Evolutionary conservation across 2,113 vertebrate genomes (phyloP), one percentile per base, ranked within the genome.

Genomic region (Apus apus): DNA sequence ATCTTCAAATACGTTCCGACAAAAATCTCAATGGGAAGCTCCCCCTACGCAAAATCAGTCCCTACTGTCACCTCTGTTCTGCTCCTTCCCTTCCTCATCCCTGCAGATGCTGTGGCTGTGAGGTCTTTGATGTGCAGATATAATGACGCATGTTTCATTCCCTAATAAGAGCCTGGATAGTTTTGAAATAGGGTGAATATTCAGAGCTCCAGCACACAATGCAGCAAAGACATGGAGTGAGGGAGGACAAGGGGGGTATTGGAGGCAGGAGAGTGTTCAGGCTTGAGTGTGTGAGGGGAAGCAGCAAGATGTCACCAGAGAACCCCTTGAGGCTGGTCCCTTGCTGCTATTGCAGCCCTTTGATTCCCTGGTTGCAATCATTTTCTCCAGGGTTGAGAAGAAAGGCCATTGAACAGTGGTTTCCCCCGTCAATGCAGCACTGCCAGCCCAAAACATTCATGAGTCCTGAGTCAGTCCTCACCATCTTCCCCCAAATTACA

Each of bases 121-220:
- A 75, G 68, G 88, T 19, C 94, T 96, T 96, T 96, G 90, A 93
- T 93, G 96, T 96, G 96, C 89, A 87, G 93, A 89, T 85, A 3
- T 16, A 30, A 93, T 91, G 94, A 92, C 20, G 36, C 66, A 51
- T 1, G 36, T 76, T 87, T 58, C 58, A 9, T 61, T 94, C 87
- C 87, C 87, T 79, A 15, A 80, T 80, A 67, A n/a, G 85, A 82
- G 74, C 57, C 84, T 0, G 19, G 16, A 7, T 67, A 15, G n/a
- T n/a, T 94, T 82, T 46, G 93, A 77, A 87, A 60, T 4, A 15
- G 50, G 30, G 79, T 15, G 91, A 68, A 83, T 82, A 50, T 85
- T 91, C 85, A 38, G 66, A 38, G 20, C 70, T 91, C 54, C 2
- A 4, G 25, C 38, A 13, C 48, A 60, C 43, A 15, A 15, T 32